Percentiles rank a stretch among this genome's conserved stretches.
phyloP scores from a whole-genome alignment of 2,113 vertebrate genomes.

The Nothocercus julius region DNA sequence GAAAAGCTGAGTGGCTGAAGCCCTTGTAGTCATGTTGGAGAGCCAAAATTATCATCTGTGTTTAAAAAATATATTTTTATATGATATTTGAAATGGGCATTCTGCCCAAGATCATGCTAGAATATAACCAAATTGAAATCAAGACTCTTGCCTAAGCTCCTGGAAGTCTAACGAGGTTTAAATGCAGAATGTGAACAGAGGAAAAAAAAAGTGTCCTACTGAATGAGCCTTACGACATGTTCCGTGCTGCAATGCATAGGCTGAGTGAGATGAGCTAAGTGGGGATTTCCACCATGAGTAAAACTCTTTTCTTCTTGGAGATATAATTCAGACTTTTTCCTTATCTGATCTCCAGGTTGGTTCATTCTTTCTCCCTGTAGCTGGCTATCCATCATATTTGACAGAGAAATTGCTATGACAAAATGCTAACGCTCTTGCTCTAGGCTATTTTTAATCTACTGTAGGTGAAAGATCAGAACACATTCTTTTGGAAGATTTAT shows the following conservation, averaged over 20 bases:
- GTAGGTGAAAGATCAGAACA: slow-evolving; percentile 65
- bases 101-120: neutral
- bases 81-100: neutral
- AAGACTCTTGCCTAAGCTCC: neutral
- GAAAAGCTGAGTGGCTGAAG: neutral
- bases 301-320: slow-evolving; percentile 8
- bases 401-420: slow-evolving; percentile 55
- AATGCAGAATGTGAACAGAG: neutral
- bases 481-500: slow-evolving; percentile 50
- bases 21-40: neutral
- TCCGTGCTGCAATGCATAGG: neutral
- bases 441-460: slow-evolving; percentile 63
- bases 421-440: slow-evolving; percentile 57
- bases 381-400: slow-evolving; percentile 21
- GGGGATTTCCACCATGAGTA: slow-evolving; percentile 35
- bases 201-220: neutral
- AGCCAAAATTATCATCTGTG: neutral
- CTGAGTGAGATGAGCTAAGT: neutral
- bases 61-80: neutral
- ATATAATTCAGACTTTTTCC: neutral
- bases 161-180: neutral
- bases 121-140: neutral
- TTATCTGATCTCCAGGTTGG: slow-evolving; percentile 19
- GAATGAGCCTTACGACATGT: neutral
- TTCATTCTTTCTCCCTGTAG: neutral